Percentiles rank a stretch among this genome's conserved stretches.
These are phyloP conservation scores for Capitella teleta DNA, from an alignment of 1,140 invertebrate genomes.

Conservation along the genomic window DNA sequence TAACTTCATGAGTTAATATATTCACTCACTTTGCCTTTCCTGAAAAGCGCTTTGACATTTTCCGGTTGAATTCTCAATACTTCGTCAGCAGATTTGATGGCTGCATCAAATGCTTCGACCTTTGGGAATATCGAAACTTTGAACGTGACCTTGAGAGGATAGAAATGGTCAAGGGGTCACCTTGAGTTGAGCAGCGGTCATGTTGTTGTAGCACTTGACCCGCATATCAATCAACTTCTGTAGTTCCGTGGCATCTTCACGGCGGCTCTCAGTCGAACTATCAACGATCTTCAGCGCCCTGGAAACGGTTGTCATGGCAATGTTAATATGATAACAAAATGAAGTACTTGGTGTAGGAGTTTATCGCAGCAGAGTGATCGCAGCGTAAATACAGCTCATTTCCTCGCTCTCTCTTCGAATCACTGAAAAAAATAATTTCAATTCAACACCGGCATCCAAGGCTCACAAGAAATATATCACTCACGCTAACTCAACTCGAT, in stretches of 20 bases:
- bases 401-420: constrained; percentile 66
- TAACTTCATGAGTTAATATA: neutral
- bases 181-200: constrained; percentile 79
- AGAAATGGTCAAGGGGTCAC: constrained; percentile 22
- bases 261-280: constrained; percentile 33
- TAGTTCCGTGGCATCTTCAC: constrained; percentile 22
- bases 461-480: too few species aligned
- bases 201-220: constrained; percentile 74
- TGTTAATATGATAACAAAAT: neutral
- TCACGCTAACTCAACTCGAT: too few species aligned
- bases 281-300: constrained; percentile 69
- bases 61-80: constrained; percentile 69
- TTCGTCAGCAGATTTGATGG: constrained; percentile 64
- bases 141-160: neutral
- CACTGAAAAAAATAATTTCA: too few species aligned
- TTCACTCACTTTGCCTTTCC: constrained; percentile 59
- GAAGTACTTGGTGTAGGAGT: constrained; percentile 58
- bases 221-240: constrained; percentile 58
- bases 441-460: too few species aligned
- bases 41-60: constrained; percentile 79
- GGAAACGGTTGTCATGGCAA: constrained; percentile 2
- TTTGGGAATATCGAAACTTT: constrained; percentile 8
- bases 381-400: constrained; percentile 76
- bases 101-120: constrained; percentile 64
- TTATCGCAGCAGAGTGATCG: constrained; percentile 65